Percentiles rank a stretch among this genome's conserved stretches.
Evolutionary conservation across 2,888 invertebrate genomes (phyloP).

Genomic region (Drosophila paranaensis): DNA sequence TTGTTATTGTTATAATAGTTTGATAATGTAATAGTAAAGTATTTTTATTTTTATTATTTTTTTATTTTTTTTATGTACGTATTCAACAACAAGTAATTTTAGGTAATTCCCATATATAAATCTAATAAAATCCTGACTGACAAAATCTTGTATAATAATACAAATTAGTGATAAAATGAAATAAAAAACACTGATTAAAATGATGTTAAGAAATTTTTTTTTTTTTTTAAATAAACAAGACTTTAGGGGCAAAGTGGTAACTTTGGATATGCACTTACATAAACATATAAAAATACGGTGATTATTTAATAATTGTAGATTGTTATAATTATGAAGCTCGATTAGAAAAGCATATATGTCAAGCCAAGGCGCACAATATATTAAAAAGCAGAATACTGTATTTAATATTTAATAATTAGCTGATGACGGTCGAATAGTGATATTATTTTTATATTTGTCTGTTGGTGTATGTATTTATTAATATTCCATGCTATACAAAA

Average conservation of each 20-base stretch:
- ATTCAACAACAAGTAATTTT: neutral
- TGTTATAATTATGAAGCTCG: neutral
- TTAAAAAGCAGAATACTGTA: neutral
- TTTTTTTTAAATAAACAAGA: no score
- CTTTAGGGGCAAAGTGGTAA: no score
- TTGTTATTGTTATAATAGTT: neutral
- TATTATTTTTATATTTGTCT: neutral
- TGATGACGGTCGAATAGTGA: neutral
- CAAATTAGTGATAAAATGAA: neutral
- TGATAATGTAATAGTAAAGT: neutral
- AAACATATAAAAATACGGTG: neutral
- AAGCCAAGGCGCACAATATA: neutral
- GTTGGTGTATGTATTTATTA: neutral
- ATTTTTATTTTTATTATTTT: neutral
- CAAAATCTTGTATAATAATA: neutral
- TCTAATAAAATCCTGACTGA: neutral
- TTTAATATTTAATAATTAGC: neutral
- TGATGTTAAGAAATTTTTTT: neutral
- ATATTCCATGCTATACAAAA: no score
- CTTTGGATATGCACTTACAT: no score
- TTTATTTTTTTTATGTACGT: neutral
- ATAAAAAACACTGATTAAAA: neutral
- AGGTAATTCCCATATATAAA: neutral
- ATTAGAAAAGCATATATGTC: neutral
- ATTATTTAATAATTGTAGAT: neutral